Base-by-base conservation (phyloP, 1,140 invertebrate genomes). In the Dermatophagoides farinae region DNA sequence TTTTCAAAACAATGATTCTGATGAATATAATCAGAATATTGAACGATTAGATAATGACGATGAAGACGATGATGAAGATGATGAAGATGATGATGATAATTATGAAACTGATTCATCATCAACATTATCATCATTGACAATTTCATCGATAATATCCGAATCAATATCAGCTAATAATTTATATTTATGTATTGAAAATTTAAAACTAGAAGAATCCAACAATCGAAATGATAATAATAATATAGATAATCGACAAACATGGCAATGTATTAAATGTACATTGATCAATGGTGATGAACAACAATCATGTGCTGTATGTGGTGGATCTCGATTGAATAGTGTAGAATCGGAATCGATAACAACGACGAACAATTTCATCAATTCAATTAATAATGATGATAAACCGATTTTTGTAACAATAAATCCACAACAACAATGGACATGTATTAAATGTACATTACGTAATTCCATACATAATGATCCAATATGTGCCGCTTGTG, bases 191-290 rank as follows among this genome's bases (percentile, higher is more conserved):
- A 40, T 53, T 4, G 58, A 54, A 2, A 25, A 16, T 14, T 9
- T 14, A 10, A 10, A n/a, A 37, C 23, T 25, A 55, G 38, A 23
- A 25, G 20, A n/a, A 50, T 61, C 12, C 31, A 54, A 59, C 40
- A 44, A 31, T 43, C 46, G 16, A 62, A 61, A 22, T 37, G 53
- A 20, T 57, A 54, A 25, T n/a, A 40, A 20, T 57, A 54, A 25
- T n/a, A 40, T 10, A 20, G 58, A 6, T 57, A 43, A 1, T 55
- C 49, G 1, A 37, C 62, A 60, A 20, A 77, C 79, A 18, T 91
- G 88, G 87, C 82, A 83, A 6, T 90, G 88, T 69, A 80, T 81
- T 64, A 87, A 87, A 67, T 90, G 87, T 70, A 90, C 87, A 1
- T 74, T 90, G 49, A 76, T 88, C 4, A 90, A 90, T 73, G 77